Percentiles rank a stretch among this genome's conserved stretches.
Evolutionary conservation across 2,113 vertebrate species (phyloP).

Genomic region (Thamnaconus septentrionalis): DNA sequence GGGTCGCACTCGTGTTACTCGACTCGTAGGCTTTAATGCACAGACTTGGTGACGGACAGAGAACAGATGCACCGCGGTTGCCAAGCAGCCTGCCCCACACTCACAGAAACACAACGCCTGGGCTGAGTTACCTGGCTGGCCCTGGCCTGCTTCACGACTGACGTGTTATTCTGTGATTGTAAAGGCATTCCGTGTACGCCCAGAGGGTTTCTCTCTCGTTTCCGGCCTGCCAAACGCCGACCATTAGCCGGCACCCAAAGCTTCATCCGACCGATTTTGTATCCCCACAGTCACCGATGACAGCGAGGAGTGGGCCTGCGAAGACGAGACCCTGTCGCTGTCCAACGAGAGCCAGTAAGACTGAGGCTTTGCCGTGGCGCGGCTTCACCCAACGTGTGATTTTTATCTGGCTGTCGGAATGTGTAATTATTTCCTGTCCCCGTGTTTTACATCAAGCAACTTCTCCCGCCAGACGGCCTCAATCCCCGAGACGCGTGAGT

Average conservation of each 20-base stretch:
- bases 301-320: constrained; percentile 82
- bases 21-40: not conserved
- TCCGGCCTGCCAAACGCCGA: constrained; percentile 21
- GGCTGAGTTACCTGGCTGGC: constrained; percentile 4
- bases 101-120: not conserved
- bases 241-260: constrained; percentile 3
- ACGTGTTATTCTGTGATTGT: constrained; percentile 39
- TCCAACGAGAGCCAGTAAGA: constrained; percentile 66
- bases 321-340: constrained; percentile 71
- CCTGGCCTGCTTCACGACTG: constrained; percentile 16
- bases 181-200: constrained; percentile 24
- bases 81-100: not conserved
- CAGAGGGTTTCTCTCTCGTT: not conserved
- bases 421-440: constrained; percentile 14
- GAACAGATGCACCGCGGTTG: constrained; percentile 1
- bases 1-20: not conserved
- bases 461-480: constrained; percentile 43
- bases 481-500: constrained; percentile 70
- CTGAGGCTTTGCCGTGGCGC: not conserved
- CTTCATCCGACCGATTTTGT: constrained; percentile 22
- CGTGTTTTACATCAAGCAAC: constrained; percentile 30
- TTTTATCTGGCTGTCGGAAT: not conserved
- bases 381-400: constrained; percentile 3
- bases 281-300: constrained; percentile 80
- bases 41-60: constrained; percentile 13